phyloP scores from a whole-genome alignment of 1,140 invertebrate genomes.

The Harpegnathos saltator region DNA sequence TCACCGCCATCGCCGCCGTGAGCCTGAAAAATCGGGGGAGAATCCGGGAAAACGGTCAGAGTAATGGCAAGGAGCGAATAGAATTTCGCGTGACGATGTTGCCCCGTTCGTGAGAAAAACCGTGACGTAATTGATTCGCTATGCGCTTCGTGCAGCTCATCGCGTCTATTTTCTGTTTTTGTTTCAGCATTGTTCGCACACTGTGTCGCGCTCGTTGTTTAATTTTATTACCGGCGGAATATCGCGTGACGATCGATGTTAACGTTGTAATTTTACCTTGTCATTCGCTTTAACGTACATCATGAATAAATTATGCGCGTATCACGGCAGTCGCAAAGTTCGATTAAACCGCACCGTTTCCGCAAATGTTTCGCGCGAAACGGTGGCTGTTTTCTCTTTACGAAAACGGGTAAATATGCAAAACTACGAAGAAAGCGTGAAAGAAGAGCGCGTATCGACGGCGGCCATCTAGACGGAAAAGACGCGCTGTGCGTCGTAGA shows the following conservation, averaged over 20 bases:
- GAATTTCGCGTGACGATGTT: not conserved
- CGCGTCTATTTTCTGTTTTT: not conserved
- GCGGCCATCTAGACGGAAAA: slow-evolving; percentile 38
- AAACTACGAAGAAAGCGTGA: slow-evolving; percentile 55
- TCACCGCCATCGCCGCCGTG: too few relatives aligned
- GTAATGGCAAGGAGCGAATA: too few relatives aligned
- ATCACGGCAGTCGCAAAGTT: not conserved
- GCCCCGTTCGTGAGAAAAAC: not conserved
- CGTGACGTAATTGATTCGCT: not conserved
- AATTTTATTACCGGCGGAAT: slow-evolving; percentile 8
- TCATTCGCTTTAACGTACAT: not conserved
- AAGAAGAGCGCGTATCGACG: slow-evolving; percentile 44
- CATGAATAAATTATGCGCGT: slow-evolving; percentile 31
- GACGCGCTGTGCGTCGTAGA: slow-evolving; percentile 49
- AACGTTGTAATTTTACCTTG: slow-evolving; percentile 4
- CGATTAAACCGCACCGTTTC: slow-evolving; percentile 23
- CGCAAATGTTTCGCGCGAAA: not conserved
- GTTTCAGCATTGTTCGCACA: too few relatives aligned
- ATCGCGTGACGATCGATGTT: not conserved
- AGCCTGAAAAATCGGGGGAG: slow-evolving; percentile 18
- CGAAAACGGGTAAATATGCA: slow-evolving; percentile 14
- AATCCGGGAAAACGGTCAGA: not conserved
- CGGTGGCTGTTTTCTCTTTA: not conserved
- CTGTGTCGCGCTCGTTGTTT: not conserved
- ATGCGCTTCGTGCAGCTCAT: not conserved